A percentile compares a stretch with the other conserved stretches of the same genome.
Evolutionary conservation across 2,113 vertebrate genomes (phyloP).

Genomic region (Elanus axillaris): DNA sequence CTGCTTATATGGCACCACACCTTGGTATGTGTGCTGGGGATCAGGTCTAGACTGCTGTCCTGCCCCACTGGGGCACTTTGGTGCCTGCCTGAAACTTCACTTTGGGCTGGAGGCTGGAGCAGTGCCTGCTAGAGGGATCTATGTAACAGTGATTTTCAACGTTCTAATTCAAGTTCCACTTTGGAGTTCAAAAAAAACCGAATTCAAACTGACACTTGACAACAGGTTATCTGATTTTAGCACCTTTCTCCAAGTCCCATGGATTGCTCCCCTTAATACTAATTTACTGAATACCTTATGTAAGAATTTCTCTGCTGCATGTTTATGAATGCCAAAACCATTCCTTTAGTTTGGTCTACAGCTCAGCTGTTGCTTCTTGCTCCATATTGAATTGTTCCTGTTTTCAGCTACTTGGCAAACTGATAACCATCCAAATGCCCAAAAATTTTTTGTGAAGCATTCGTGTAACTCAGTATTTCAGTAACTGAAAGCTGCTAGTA

Average conservation of each 20-base stretch:
- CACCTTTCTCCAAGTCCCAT: neutral
- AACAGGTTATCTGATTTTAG: neutral
- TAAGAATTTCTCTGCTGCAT: neutral
- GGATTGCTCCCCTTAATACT: neutral
- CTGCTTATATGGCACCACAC: neutral
- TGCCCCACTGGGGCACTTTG: neutral
- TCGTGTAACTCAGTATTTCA: accelerated
- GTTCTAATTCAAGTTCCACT: neutral
- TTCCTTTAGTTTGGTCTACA: neutral
- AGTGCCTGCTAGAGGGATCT: neutral
- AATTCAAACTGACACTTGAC: neutral
- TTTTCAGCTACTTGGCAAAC: neutral
- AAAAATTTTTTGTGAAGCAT: neutral
- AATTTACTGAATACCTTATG: neutral
- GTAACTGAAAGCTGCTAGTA: neutral
- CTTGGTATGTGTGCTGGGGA: neutral
- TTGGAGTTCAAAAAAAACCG: neutral
- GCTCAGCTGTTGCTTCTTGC: neutral
- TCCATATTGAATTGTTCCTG: neutral
- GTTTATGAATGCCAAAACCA: neutral
- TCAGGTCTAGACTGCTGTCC: neutral
- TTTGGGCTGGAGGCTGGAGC: neutral
- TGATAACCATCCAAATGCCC: neutral
- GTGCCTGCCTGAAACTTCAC: neutral
- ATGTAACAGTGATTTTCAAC: neutral